Conservation (phyloP, 2,113 vertebrate species). For the Chamaea fasciata region DNA sequence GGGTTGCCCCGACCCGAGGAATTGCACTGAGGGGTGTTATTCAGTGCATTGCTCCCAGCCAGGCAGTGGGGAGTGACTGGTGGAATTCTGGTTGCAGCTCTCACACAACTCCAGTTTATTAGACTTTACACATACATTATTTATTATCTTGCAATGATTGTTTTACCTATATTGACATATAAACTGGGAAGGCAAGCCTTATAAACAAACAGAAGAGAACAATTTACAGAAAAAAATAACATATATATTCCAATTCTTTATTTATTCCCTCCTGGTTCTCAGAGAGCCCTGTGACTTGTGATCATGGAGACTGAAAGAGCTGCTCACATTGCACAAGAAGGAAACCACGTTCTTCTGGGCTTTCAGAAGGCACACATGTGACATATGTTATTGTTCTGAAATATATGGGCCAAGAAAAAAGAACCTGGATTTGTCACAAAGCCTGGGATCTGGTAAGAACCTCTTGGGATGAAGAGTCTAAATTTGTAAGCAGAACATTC, state of each 20-base stretch:
- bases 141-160: neutral
- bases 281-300: neutral
- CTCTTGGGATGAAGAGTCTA: conserved; percentile 10
- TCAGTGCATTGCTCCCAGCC: neutral
- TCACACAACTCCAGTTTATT: neutral
- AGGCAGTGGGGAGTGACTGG: neutral
- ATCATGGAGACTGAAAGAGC: neutral
- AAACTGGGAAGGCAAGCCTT: neutral
- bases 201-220: neutral
- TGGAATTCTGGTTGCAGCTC: neutral
- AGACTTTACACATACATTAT: neutral
- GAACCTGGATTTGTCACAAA: neutral
- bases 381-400: conserved; percentile 2
- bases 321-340: neutral
- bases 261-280: neutral
- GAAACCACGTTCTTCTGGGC: neutral
- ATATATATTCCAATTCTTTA: neutral
- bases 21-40: neutral
- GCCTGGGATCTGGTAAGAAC: neutral
- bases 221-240: neutral
- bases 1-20: neutral
- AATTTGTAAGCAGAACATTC: conserved; percentile 28
- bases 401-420: neutral
- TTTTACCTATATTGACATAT: neutral
- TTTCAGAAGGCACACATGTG: neutral